phyloP scores from a whole-genome alignment of 2,797 vertebrate species.

The Psittacula derbiana region DNA sequence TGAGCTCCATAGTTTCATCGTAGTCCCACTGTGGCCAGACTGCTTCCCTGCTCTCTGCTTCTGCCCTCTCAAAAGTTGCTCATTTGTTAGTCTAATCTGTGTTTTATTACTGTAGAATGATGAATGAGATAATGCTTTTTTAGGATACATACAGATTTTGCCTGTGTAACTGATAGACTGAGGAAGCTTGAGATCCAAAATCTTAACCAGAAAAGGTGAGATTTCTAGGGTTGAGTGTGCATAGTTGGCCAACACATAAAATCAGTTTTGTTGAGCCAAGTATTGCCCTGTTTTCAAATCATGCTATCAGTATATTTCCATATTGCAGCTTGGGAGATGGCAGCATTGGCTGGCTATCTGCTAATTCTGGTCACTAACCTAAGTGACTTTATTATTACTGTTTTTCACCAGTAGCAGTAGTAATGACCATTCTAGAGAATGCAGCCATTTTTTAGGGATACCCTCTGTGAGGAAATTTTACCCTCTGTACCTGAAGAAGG shows the following conservation, averaged over 20 bases:
- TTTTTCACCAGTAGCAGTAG: background rate
- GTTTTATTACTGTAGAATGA: background rate
- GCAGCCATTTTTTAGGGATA: background rate
- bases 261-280: background rate
- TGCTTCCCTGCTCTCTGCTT: background rate
- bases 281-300: background rate
- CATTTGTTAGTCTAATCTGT: background rate
- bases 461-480: background rate
- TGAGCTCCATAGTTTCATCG: background rate
- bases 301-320: background rate
- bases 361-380: background rate
- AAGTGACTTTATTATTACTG: background rate
- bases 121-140: background rate
- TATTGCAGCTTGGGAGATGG: background rate
- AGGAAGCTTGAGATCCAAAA: background rate
- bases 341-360: background rate
- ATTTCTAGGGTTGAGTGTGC: background rate
- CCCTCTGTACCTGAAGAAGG: background rate
- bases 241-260: background rate
- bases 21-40: accelerated
- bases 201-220: background rate
- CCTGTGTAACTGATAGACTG: background rate
- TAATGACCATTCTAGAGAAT: background rate
- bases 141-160: background rate
- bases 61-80: background rate